Evolutionary conservation across 2,113 vertebrate genomes (phyloP).

Genomic region (Coptodon bakossiorum): DNA sequence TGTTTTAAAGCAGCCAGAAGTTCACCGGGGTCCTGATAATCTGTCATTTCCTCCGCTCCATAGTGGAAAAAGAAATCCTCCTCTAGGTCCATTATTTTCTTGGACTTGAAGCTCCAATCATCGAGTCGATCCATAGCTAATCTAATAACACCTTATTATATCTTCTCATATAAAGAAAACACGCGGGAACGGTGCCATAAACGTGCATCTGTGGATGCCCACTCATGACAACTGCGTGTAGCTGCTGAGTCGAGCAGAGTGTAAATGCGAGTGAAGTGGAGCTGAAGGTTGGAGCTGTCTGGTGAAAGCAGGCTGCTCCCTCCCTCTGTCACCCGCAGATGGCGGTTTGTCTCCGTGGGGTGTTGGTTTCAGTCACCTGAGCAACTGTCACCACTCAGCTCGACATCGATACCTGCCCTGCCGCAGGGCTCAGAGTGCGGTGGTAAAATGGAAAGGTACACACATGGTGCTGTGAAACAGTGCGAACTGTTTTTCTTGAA

Average conservation of each 20-base stretch:
- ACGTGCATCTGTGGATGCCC: not conserved
- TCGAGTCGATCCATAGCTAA: constrained; percentile 53
- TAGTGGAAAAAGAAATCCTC: constrained; percentile 70
- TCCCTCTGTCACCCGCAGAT: constrained; percentile 27
- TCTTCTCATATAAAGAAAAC: not conserved
- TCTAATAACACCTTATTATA: not conserved
- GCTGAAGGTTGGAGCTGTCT: not conserved
- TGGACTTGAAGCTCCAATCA: constrained; percentile 55
- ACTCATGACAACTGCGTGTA: not conserved
- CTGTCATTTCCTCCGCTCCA: constrained; percentile 58
- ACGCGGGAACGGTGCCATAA: not conserved
- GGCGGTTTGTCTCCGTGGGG: not conserved
- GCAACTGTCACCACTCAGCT: not conserved
- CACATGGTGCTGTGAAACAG: not conserved
- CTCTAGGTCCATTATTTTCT: constrained; percentile 57
- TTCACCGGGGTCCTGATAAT: constrained; percentile 62
- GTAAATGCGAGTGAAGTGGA: not conserved
- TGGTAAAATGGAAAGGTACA: not conserved
- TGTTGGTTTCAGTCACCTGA: constrained; percentile 39
- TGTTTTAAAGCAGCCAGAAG: constrained; percentile 69
- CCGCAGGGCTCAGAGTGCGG: not conserved
- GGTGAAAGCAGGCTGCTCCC: not conserved
- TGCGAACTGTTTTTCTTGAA: not conserved
- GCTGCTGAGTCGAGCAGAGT: not conserved
- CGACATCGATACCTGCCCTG: constrained; percentile 15